phyloP scores from a whole-genome alignment of 2,888 invertebrate species.

The Eulithis testata region DNA sequence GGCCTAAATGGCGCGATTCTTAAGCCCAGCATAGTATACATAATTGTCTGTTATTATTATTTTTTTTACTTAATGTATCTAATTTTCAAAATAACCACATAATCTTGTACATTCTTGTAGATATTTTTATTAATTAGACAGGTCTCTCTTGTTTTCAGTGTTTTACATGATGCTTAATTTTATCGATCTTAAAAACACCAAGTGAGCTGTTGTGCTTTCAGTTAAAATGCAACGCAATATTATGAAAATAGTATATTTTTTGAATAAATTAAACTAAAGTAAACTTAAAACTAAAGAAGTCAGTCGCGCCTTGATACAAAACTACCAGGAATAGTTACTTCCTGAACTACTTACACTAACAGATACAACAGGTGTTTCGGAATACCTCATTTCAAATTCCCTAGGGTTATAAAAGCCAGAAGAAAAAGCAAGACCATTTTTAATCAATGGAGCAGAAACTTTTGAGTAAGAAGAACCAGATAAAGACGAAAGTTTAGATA shows the following conservation, averaged over 20 bases:
- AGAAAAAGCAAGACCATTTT: not conserved
- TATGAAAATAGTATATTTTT: not conserved
- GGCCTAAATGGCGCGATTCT: slow-evolving; percentile 47
- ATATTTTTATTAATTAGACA: too few species aligned
- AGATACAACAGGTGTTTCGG: slow-evolving; percentile 53
- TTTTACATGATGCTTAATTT: too few species aligned
- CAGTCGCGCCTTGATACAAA: slow-evolving; percentile 55
- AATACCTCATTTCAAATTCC: slow-evolving; percentile 42
- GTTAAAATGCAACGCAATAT: not conserved
- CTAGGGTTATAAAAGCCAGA: slow-evolving; percentile 6
- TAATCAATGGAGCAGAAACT: not conserved
- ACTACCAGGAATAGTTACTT: slow-evolving; percentile 60
- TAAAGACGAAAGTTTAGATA: not conserved
- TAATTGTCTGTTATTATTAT: slow-evolving; percentile 43
- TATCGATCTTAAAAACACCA: too few species aligned
- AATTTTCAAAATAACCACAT: not conserved
- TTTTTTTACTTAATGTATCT: slow-evolving; percentile 27
- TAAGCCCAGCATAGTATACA: slow-evolving; percentile 43
- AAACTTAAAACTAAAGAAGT: slow-evolving; percentile 37
- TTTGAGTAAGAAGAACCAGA: not conserved
- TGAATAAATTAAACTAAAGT: too few species aligned
- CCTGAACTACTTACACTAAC: slow-evolving; percentile 56
- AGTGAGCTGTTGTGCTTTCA: not conserved
- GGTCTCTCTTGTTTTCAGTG: too few species aligned
- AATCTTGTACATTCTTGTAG: not conserved